Percentiles rank a stretch among this genome's conserved stretches.
Evolutionary conservation across 2,113 vertebrate genomes (phyloP).

Genomic region (Sapajus apella): DNA sequence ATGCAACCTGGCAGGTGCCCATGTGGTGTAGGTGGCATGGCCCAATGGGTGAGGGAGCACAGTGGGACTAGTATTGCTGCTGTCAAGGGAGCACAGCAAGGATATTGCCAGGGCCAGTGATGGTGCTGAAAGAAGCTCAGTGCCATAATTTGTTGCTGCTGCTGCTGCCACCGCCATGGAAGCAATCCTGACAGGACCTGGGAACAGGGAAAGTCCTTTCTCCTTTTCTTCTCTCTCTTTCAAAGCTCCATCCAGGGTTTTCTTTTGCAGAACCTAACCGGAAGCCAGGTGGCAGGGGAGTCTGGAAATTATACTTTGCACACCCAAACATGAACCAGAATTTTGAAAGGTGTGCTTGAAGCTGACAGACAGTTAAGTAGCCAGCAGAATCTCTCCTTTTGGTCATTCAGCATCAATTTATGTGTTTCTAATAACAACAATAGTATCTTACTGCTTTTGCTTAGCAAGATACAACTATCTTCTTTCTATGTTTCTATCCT

Average conservation of each 20-base stretch:
- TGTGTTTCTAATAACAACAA: not conserved
- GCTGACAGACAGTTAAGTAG: not conserved
- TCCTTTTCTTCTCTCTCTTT: not conserved
- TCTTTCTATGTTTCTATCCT: not conserved
- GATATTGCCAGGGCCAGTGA: not conserved
- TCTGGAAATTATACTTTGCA: not conserved
- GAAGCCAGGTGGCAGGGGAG: not conserved
- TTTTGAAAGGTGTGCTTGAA: not conserved
- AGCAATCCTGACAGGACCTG: not conserved
- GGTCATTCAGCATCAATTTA: not conserved
- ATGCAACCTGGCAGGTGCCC: not conserved
- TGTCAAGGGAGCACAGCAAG: not conserved
- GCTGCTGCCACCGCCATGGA: not conserved
- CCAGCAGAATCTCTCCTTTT: not conserved
- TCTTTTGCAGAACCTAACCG: not conserved
- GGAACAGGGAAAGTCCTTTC: not conserved
- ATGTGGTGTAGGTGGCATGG: not conserved
- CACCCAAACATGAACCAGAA: not conserved
- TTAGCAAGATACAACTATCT: not conserved
- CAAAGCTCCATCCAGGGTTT: not conserved
- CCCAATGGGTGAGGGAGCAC: not conserved
- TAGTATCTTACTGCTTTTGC: not conserved
- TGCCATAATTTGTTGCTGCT: not conserved
- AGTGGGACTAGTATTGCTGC: not conserved
- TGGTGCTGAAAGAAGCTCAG: not conserved